A percentile compares a stretch with the other conserved stretches of the same genome.
Conservation (phyloP, 1,140 invertebrate species). For the Heliothis subflexa region DNA sequence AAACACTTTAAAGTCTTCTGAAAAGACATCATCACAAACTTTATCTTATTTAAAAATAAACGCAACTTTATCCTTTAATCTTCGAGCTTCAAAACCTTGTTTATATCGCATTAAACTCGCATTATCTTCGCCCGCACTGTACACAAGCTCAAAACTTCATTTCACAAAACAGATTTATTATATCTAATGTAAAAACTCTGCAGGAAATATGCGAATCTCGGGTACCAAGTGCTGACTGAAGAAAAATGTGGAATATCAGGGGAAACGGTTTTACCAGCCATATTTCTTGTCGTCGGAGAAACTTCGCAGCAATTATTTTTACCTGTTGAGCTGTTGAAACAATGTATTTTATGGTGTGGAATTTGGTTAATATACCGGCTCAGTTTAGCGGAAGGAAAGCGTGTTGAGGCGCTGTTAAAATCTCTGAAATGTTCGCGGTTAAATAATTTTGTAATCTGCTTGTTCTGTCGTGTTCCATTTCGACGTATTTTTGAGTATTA, state of each 20-base stretch:
- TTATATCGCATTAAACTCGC: constrained; percentile 43
- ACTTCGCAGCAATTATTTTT: constrained; percentile 54
- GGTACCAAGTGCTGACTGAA: constrained; percentile 21
- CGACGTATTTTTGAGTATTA: constrained; percentile 26
- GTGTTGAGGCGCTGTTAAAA: constrained; percentile 48
- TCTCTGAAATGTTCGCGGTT: constrained; percentile 36
- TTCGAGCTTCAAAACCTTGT: constrained; percentile 15
- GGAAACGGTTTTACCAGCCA: constrained; percentile 18
- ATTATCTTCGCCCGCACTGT: constrained; percentile 16
- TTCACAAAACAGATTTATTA: constrained; percentile 47
- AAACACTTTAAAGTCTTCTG: neutral
- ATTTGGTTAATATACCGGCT: constrained; percentile 52
- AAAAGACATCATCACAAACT: neutral
- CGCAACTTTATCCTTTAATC: constrained; percentile 12
- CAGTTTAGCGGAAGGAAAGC: constrained; percentile 53
- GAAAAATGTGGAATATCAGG: constrained; percentile 47
- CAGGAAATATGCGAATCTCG: constrained; percentile 46
- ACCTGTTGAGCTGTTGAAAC: constrained; percentile 57
- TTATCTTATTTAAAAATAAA: neutral
- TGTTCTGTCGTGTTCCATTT: constrained; percentile 15
- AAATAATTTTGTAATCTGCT: constrained; percentile 44
- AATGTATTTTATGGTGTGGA: constrained; percentile 52
- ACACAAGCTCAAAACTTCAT: constrained; percentile 39
- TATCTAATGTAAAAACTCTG: constrained; percentile 46
- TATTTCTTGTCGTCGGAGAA: constrained; percentile 45